Base-by-base conservation (phyloP, 2,888 invertebrate genomes). In the Papilio demoleus region DNA sequence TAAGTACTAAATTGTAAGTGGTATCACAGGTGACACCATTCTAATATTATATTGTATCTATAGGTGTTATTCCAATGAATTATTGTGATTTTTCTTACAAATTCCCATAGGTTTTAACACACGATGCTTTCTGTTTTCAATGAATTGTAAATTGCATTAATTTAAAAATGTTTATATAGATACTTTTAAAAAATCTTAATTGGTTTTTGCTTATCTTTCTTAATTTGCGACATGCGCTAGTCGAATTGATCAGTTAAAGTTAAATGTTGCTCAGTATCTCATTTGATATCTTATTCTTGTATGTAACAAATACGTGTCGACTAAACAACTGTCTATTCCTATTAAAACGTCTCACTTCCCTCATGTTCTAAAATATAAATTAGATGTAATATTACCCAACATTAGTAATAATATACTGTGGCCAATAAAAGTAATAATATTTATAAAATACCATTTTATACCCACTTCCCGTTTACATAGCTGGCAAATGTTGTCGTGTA, bases 401-500 rank as follows among this genome's bases (percentile, higher is more conserved):
- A 83, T 85, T 83, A 80, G 84, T 79, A 82, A 81, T 83, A 87
- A 88, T 86, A 81, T 88, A 90, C 87, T 84, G 92, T 90, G 90
- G 92, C 92, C 92, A 92, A 92, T 90, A 88, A 88, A 83, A 70
- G 73, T 84, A 85, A 81, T 86, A 87, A 88, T 90, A 88, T 90
- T 91, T 90, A 79, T 82, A 89, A 70, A 68, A 87, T 88, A 91
- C 87, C 87, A 86, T 92, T 92, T 92, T 92, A 80, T 92, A 92
- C 92, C 91, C 92, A 86, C 84, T 88, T 83, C 88, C 90, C 88
- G 82, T 90, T 88, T 87, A 89, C 82, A 88, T 89, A 88, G 86
- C 85, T 81, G 88, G 83, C 86, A 83, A 81, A 81, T 86, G 90
- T 87, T 88, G 81, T 81, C 80, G 79, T 88, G 88, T 90, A 88